Percentiles rank a stretch among this genome's conserved stretches.
These are phyloP conservation scores for Chiroxiphia lanceolata DNA, from an alignment of 2,797 vertebrate species.

Conservation along the genomic window DNA sequence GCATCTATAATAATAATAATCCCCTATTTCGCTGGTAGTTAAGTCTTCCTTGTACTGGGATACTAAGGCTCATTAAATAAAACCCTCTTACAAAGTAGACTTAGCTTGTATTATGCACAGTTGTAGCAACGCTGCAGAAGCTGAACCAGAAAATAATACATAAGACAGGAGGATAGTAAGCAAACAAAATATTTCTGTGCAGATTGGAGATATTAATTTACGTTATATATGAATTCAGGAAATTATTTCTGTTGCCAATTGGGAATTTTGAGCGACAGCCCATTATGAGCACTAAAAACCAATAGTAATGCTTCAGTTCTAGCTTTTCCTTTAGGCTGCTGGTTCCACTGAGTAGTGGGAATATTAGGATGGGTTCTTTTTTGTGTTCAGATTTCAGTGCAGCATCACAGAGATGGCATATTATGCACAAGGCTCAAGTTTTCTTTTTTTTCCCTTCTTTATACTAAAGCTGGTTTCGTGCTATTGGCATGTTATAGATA, in stretches of 20 bases:
- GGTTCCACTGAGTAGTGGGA: slow-evolving; percentile 25
- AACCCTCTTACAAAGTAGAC: slow-evolving; percentile 16
- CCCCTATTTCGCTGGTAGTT: background rate
- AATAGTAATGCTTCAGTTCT: slow-evolving; percentile 30
- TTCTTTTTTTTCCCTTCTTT: background rate
- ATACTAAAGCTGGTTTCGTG: background rate
- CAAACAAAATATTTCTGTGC: background rate
- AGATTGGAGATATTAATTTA: slow-evolving; percentile 56
- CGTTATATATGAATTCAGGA: slow-evolving; percentile 25
- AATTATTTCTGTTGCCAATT: slow-evolving; percentile 53
- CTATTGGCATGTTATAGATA: background rate
- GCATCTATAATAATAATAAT: background rate
- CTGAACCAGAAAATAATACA: background rate
- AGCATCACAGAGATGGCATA: background rate
- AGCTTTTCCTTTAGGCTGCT: slow-evolving; percentile 39
- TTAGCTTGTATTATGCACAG: slow-evolving; percentile 21
- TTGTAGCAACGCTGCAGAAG: background rate
- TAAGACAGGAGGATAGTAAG: slow-evolving; percentile 22
- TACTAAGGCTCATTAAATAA: slow-evolving; percentile 37
- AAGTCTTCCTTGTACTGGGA: slow-evolving; percentile 29
- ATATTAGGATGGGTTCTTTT: slow-evolving; percentile 21
- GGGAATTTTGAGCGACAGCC: slow-evolving; percentile 38
- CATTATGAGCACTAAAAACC: slow-evolving; percentile 36
- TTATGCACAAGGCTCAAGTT: background rate
- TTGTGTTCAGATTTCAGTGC: slow-evolving; percentile 33